Conservation (phyloP, 2,797 vertebrate species). For the Centroberyx gerrardi region DNA sequence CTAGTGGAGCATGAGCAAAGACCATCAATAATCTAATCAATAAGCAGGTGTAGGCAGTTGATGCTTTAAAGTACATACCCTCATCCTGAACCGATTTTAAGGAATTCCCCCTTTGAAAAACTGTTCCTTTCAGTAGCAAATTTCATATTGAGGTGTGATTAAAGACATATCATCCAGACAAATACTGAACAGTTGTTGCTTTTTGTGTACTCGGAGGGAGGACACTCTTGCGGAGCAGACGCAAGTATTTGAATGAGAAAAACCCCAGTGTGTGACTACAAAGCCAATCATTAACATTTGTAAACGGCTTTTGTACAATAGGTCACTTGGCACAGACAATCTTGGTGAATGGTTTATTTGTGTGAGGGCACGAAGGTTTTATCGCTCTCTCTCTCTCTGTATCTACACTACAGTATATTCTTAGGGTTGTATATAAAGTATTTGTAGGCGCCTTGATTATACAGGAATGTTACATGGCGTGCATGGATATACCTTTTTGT, state of each 20-base stretch:
- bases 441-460: constrained; percentile 37
- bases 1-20: background rate
- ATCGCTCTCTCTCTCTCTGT: constrained; percentile 27
- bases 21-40: constrained; percentile 16
- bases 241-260: constrained; percentile 38
- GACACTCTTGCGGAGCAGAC: constrained; percentile 53
- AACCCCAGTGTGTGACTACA: constrained; percentile 23
- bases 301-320: constrained; percentile 34
- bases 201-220: constrained; percentile 55
- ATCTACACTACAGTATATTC: constrained; percentile 48
- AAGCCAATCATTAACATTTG: constrained; percentile 26
- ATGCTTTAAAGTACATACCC: constrained; percentile 63
- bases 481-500: constrained; percentile 23
- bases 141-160: background rate
- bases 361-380: constrained; percentile 55
- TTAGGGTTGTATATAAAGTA: constrained; percentile 43
- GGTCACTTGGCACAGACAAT: constrained; percentile 57
- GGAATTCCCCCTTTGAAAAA: background rate
- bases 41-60: constrained; percentile 63
- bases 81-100: constrained; percentile 50
- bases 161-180: background rate
- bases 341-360: constrained; percentile 22
- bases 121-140: constrained; percentile 1
- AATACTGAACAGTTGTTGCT: constrained; percentile 28
- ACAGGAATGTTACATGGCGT: constrained; percentile 66